phyloP scores from a whole-genome alignment of 64 coral and sea anemone genomes.

The Pocillopora verrucosa region DNA sequence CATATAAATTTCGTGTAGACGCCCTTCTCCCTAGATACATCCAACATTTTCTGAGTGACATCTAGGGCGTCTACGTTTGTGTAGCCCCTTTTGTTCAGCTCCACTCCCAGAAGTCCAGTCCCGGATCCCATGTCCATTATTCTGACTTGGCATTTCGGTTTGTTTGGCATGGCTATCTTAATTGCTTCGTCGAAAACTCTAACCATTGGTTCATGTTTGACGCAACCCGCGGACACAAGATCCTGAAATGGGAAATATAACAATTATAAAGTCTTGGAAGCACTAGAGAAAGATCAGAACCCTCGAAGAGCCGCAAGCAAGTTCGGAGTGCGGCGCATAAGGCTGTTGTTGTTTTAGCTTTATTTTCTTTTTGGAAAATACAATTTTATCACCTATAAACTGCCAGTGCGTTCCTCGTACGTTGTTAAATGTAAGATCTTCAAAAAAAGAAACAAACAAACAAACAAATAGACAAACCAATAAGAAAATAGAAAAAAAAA shows the following conservation, averaged over 20 bases:
- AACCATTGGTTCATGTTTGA: not conserved
- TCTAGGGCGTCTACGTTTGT: constrained; percentile 31
- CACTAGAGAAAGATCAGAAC: no score
- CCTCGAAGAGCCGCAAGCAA: no score
- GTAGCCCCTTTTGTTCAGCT: constrained; percentile 36
- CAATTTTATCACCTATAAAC: no score
- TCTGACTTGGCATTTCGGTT: not conserved
- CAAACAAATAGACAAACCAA: no score
- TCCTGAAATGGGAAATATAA: not conserved
- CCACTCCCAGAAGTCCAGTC: constrained; percentile 15
- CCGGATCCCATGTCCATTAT: constrained; percentile 30
- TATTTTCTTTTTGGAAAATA: no score
- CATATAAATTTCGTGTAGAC: constrained; percentile 42
- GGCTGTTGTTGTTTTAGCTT: no score
- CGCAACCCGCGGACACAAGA: not conserved
- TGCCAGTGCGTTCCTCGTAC: no score
- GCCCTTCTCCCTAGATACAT: constrained; percentile 11
- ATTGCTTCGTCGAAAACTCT: not conserved
- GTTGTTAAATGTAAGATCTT: no score
- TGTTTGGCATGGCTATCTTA: not conserved
- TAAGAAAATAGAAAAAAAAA: no score
- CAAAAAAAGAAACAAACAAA: no score
- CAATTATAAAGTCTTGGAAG: no score
- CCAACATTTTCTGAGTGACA: constrained; percentile 26
- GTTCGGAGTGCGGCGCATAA: no score